Conservation (phyloP, 1,140 invertebrate species). For the Lamellibrachia luymesi region DNA sequence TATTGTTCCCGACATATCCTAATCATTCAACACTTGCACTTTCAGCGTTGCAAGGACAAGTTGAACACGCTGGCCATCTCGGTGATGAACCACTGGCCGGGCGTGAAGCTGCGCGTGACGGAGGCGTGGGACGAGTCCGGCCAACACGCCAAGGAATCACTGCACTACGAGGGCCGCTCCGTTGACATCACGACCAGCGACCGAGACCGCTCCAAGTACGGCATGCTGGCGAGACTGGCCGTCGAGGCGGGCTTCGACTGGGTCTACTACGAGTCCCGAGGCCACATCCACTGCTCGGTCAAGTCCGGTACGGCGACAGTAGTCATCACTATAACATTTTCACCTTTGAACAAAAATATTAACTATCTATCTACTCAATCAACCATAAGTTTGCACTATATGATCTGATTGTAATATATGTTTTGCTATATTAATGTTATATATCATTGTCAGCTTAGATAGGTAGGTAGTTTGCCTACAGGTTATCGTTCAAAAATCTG, state of each 20-base stretch:
- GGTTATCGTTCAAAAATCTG: background rate
- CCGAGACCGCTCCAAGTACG: slow-evolving; percentile 86
- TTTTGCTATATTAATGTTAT: background rate
- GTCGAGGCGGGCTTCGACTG: slow-evolving; percentile 97
- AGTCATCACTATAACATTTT: background rate
- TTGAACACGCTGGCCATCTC: slow-evolving; percentile 90
- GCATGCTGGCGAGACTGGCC: slow-evolving; percentile 91
- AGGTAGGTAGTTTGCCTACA: background rate
- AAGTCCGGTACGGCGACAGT: slow-evolving; percentile 76
- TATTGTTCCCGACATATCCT: background rate
- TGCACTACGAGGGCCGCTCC: slow-evolving; percentile 94
- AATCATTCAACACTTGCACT: slow-evolving; percentile 33
- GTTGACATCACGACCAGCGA: slow-evolving; percentile 94
- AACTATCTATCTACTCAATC: no score
- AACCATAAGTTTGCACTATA: background rate
- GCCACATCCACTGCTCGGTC: slow-evolving; percentile 95
- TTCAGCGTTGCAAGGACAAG: slow-evolving; percentile 92
- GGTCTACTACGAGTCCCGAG: slow-evolving; percentile 93
- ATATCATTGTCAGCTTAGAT: background rate
- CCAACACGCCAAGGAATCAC: slow-evolving; percentile 72
- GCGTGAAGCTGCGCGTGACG: slow-evolving; percentile 84
- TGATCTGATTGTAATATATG: background rate
- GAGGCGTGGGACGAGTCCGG: slow-evolving; percentile 92
- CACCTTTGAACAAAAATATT: no score
- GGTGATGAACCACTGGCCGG: slow-evolving; percentile 97